Conservation (phyloP, 64 coral and sea anemone genomes). For the Astreopora myriophthalma region DNA sequence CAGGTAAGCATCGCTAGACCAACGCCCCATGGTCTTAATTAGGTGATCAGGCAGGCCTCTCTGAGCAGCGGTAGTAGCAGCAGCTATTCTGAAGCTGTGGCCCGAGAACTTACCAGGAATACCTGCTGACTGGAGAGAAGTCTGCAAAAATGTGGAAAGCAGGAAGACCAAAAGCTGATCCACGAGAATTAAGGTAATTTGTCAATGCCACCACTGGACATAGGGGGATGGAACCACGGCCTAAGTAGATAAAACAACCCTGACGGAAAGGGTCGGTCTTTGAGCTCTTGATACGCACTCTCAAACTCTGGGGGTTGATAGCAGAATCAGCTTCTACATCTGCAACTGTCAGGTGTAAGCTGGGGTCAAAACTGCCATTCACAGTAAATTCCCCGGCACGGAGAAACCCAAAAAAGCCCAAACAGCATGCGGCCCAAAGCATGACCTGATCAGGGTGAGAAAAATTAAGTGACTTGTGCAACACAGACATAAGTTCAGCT, state of each 20-base stretch:
- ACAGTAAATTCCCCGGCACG: not conserved
- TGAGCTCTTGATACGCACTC: not conserved
- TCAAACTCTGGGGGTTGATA: not conserved
- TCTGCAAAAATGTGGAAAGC: no score
- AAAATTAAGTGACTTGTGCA: not conserved
- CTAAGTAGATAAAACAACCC: constrained; percentile 8
- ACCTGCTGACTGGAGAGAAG: no score
- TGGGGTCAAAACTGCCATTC: not conserved
- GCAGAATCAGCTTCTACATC: not conserved
- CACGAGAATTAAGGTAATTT: no score
- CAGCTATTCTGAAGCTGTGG: no score
- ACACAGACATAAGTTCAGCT: not conserved
- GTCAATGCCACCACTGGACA: no score
- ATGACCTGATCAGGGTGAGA: not conserved
- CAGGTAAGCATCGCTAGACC: not conserved
- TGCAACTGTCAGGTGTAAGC: not conserved
- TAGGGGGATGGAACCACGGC: not conserved
- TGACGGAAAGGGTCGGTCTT: constrained; percentile 13
- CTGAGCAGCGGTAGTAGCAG: no score
- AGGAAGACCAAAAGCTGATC: no score
- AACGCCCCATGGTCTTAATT: not conserved
- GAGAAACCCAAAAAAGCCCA: not conserved
- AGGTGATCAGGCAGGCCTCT: no score
- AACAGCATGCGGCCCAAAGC: constrained; percentile 29
- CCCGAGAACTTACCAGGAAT: no score